These are phyloP conservation scores for Watsonalla cultraria DNA, from an alignment of 2,888 invertebrate genomes.

Conservation along the genomic window DNA sequence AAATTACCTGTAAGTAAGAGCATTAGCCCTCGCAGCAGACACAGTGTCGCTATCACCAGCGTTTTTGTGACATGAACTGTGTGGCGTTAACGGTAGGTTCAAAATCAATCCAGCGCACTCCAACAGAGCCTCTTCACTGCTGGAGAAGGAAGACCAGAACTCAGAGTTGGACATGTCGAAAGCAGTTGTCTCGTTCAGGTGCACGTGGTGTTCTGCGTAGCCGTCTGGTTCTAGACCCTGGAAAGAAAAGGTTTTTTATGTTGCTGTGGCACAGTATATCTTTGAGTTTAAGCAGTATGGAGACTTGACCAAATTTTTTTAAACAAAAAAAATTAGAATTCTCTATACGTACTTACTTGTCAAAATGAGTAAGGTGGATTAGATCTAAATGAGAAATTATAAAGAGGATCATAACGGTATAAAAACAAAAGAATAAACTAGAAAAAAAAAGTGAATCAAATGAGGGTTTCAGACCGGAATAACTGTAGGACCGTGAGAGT, in stretches of 20 bases:
- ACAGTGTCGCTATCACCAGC: slow-evolving; percentile 61
- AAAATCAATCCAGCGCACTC: slow-evolving; percentile 86
- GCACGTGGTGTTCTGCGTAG: slow-evolving; percentile 81
- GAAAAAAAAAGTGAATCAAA: too few relatives aligned
- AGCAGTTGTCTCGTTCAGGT: slow-evolving; percentile 81
- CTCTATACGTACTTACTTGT: too few relatives aligned
- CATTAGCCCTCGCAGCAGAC: slow-evolving; percentile 77
- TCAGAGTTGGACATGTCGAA: slow-evolving; percentile 87
- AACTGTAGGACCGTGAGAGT: too few relatives aligned
- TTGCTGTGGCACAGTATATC: not conserved
- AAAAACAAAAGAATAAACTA: too few relatives aligned
- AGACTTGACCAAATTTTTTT: too few relatives aligned
- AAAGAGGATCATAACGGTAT: too few relatives aligned
- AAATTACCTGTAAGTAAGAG: slow-evolving; percentile 81
- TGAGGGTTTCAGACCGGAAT: too few relatives aligned
- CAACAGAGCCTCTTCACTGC: slow-evolving; percentile 86
- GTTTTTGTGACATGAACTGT: slow-evolving; percentile 69
- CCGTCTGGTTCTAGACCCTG: slow-evolving; percentile 81
- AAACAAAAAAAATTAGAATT: too few relatives aligned
- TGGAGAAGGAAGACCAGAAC: slow-evolving; percentile 89
- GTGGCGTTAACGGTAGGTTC: slow-evolving; percentile 84
- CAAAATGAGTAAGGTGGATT: too few relatives aligned
- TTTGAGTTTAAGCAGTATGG: too few relatives aligned
- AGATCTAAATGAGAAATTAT: too few relatives aligned
- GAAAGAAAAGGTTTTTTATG: slow-evolving; percentile 1